phyloP scores from a whole-genome alignment of 2,888 invertebrate species.

The Papilio elwesi region DNA sequence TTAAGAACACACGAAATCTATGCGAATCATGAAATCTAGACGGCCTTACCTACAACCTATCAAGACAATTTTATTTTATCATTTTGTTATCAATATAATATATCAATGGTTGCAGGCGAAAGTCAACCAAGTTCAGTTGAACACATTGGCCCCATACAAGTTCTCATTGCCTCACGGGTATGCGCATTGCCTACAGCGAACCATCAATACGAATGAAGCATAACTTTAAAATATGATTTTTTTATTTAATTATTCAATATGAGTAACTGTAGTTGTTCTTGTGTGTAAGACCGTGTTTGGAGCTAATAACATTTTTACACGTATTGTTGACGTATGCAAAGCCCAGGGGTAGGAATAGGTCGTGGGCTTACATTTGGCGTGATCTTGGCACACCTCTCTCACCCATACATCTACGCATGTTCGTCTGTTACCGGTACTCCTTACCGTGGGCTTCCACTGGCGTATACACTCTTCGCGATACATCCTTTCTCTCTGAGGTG shows the following conservation, averaged over 20 bases:
- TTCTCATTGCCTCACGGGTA: slow-evolving; percentile 4
- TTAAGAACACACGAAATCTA: too few relatives aligned
- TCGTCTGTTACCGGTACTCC: too few relatives aligned
- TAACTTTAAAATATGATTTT: not conserved
- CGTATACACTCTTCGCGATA: too few relatives aligned
- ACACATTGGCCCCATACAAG: slow-evolving; percentile 21
- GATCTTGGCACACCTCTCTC: too few relatives aligned
- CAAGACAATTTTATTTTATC: not conserved
- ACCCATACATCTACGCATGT: too few relatives aligned
- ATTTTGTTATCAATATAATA: not conserved
- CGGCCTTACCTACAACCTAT: not conserved
- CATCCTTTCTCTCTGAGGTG: too few relatives aligned
- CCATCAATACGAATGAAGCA: slow-evolving; percentile 1
- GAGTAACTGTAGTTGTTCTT: not conserved
- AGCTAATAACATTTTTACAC: not conserved
- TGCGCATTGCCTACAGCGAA: slow-evolving; percentile 32
- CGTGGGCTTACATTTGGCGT: too few relatives aligned
- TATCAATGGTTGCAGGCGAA: not conserved
- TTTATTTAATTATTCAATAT: not conserved
- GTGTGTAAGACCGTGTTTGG: not conserved
- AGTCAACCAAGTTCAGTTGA: not conserved
- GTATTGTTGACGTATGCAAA: too few relatives aligned
- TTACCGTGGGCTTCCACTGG: too few relatives aligned
- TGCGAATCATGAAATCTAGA: too few relatives aligned
- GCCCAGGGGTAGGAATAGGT: too few relatives aligned